A percentile compares a stretch with the other conserved stretches of the same genome.
Conservation (phyloP, 2,797 vertebrate genomes). For the Eulemur rubriventer region DNA sequence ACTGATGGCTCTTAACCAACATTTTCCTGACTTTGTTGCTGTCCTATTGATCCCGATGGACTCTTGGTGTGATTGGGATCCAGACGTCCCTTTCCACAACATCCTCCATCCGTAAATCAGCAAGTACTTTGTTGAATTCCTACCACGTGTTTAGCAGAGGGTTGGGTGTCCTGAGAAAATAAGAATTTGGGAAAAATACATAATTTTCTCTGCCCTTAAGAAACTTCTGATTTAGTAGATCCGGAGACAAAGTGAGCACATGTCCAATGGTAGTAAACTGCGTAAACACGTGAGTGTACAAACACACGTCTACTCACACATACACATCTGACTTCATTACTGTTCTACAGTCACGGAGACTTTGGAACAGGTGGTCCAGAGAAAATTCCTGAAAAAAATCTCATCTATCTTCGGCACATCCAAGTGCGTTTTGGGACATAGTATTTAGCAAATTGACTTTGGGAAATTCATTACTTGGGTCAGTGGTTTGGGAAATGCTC, state of each 20-base stretch:
- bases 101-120: neutral
- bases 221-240: neutral
- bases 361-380: neutral
- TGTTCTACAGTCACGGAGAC: neutral
- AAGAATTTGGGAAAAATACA: neutral
- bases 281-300: neutral
- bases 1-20: neutral
- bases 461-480: neutral
- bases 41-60: neutral
- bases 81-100: neutral
- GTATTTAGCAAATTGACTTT: neutral
- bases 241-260: neutral
- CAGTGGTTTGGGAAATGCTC: conserved; percentile 33
- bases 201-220: neutral
- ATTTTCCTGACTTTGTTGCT: neutral
- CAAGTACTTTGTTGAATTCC: neutral
- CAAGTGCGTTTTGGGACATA: neutral
- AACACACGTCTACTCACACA: neutral
- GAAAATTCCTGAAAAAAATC: neutral
- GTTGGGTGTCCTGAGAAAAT: neutral
- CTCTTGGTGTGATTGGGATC: neutral
- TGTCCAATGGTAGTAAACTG: neutral
- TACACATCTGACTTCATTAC: neutral
- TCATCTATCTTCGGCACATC: neutral
- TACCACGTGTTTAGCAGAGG: neutral